phyloP scores from a whole-genome alignment of 1,140 invertebrate genomes.

The Frieseomelitta varia region DNA sequence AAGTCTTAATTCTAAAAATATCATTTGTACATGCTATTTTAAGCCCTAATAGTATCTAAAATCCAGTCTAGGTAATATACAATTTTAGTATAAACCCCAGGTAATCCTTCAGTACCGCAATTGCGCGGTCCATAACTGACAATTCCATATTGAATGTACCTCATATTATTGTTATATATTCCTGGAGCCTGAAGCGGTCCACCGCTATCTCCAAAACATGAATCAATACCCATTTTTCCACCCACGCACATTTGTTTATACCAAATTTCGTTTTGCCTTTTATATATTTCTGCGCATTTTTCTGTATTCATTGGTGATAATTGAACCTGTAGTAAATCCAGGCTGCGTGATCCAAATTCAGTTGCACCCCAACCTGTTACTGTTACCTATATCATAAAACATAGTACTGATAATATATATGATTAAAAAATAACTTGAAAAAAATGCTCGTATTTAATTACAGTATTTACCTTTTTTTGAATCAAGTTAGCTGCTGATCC shows the following conservation, averaged over 20 bases:
- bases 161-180: constrained; percentile 62
- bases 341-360: constrained; percentile 78
- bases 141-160: constrained; percentile 81
- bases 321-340: constrained; percentile 82
- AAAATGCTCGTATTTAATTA: background rate
- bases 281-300: constrained; percentile 80
- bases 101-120: constrained; percentile 83
- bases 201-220: constrained; percentile 82
- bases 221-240: constrained; percentile 80
- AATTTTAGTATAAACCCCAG: constrained; percentile 86
- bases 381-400: constrained; percentile 56
- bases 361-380: constrained; percentile 86
- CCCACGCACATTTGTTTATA: constrained; percentile 85
- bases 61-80: constrained; percentile 87
- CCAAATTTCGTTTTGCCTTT: constrained; percentile 71
- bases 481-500: constrained; percentile 65
- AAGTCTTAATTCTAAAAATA: background rate
- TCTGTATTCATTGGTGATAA: constrained; percentile 79
- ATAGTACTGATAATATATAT: background rate
- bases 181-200: constrained; percentile 79
- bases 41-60: constrained; percentile 80
- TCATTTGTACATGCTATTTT: constrained; percentile 21
- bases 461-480: constrained; percentile 61
- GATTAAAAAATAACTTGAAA: background rate
- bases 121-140: constrained; percentile 82